Base-by-base conservation (phyloP, 2,113 vertebrate genomes). In the Buteo buteo region DNA sequence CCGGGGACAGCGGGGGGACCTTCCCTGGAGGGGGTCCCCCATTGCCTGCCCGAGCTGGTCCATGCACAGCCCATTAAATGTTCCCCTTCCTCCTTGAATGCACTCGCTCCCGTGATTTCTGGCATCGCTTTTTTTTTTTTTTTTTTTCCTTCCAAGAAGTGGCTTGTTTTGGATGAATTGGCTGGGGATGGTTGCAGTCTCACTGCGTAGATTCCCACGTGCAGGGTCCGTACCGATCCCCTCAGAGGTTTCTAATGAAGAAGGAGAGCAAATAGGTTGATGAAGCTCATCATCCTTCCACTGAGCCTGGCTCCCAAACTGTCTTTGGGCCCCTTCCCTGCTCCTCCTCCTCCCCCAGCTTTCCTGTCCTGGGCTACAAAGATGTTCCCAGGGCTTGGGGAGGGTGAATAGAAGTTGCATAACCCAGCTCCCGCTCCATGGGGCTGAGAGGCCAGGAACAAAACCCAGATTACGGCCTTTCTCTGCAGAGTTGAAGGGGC, bases 381-480 rank as follows among this genome's bases (percentile, higher is more conserved):
- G 87, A 82, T 94, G 90, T 93, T 95, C 88, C 78, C 61, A 71
- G 80, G 80, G 64, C 49, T 57, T 14, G 29, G 61, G 55, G 86
- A 80, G 80, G 65, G 69, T 74, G 86, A 95, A 89, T 57, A 31
- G 88, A 32, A 40, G 70, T 64, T 84, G 89, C 71, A 7, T 61
- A 83, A 59, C 62, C 52, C 66, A 3, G 55, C 45, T 78, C 84
- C 87, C 6, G 3, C 80, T 67, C 80, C 57, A 13, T n/a, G 62
- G 86, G 81, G 92, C 77, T 6, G 8, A 22, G 65, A 50, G 86
- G 72, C 67, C 22, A 1, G 36, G 76, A 90, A 91, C 89, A 95
- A 95, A 95, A 92, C 94, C 49, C 59, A 76, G 86, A 80, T 89
- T 86, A 93, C 0, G 14, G 80, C 91, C 79, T 88, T 93, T 61